These are phyloP conservation scores for Rallus limicola DNA, from an alignment of 2,113 vertebrate species.

Conservation along the genomic window DNA sequence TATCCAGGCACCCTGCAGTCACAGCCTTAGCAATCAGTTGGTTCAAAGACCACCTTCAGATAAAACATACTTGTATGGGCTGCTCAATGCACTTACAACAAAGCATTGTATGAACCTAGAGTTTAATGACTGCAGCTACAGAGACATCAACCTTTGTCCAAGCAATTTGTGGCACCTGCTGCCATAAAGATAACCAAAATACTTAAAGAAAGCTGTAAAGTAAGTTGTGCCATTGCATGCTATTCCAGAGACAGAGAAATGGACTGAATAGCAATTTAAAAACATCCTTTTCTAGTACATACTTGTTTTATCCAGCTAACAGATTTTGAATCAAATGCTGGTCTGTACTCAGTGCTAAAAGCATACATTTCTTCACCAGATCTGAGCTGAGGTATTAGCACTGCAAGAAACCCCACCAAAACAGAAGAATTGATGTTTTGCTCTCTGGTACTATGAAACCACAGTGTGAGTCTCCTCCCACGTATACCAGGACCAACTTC, in stretches of 20 bases:
- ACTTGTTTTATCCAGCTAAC: background rate
- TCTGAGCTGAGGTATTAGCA: background rate
- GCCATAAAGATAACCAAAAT: background rate
- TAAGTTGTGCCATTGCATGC: background rate
- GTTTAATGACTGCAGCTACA: background rate
- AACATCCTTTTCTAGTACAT: background rate
- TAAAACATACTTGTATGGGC: background rate
- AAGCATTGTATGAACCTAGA: background rate
- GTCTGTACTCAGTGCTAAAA: background rate
- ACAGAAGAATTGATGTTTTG: background rate
- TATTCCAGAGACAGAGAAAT: background rate
- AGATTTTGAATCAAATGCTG: background rate
- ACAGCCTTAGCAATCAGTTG: background rate
- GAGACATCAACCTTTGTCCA: background rate
- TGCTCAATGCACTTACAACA: rapidly evolving
- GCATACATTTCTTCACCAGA: background rate
- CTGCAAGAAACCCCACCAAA: background rate
- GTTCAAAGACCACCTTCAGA: background rate
- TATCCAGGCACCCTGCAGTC: background rate
- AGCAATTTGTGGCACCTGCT: background rate
- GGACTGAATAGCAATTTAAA: background rate
- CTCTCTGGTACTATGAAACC: background rate
- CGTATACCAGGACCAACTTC: background rate
- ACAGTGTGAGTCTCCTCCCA: background rate
- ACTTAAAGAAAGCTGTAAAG: background rate